Conservation (phyloP, 2,113 vertebrate species). For the Hippoglossus stenolepis region DNA sequence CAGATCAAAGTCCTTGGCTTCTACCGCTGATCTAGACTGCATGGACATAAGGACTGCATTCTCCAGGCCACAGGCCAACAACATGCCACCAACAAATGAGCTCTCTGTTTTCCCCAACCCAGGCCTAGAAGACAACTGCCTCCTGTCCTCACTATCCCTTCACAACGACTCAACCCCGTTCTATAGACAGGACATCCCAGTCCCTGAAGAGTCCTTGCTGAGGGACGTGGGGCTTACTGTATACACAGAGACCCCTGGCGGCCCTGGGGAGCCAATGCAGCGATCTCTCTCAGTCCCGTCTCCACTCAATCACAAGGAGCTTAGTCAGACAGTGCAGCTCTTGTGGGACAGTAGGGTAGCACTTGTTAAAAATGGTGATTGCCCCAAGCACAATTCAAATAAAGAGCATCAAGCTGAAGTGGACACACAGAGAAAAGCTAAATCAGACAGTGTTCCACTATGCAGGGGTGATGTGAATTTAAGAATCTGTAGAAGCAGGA, state of each 20-base stretch:
- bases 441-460: slow-evolving; percentile 35
- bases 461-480: slow-evolving; percentile 48
- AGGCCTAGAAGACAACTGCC: slow-evolving; percentile 38
- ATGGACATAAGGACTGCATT: slow-evolving; percentile 41
- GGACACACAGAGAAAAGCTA: slow-evolving; percentile 35
- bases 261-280: slow-evolving; percentile 65
- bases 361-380: slow-evolving; percentile 36
- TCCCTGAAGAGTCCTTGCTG: slow-evolving; percentile 81
- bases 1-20: slow-evolving; percentile 82
- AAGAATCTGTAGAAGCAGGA: slow-evolving; percentile 50
- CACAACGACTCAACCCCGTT: slow-evolving; percentile 46
- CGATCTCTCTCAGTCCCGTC: slow-evolving; percentile 73
- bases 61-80: slow-evolving; percentile 53
- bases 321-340: slow-evolving; percentile 60
- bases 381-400: slow-evolving; percentile 63
- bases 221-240: slow-evolving; percentile 82
- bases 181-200: slow-evolving; percentile 80
- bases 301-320: slow-evolving; percentile 66
- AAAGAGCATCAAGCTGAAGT: slow-evolving; percentile 38
- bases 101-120: slow-evolving; percentile 7
- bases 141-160: slow-evolving; percentile 25
- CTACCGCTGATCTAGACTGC: slow-evolving; percentile 61
- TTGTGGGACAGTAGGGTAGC: slow-evolving; percentile 41
- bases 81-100: slow-evolving; percentile 52
- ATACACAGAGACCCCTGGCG: slow-evolving; percentile 78